These are phyloP conservation scores for Benitochromis conjunctus DNA, from an alignment of 2,113 vertebrate genomes.

Conservation along the genomic window DNA sequence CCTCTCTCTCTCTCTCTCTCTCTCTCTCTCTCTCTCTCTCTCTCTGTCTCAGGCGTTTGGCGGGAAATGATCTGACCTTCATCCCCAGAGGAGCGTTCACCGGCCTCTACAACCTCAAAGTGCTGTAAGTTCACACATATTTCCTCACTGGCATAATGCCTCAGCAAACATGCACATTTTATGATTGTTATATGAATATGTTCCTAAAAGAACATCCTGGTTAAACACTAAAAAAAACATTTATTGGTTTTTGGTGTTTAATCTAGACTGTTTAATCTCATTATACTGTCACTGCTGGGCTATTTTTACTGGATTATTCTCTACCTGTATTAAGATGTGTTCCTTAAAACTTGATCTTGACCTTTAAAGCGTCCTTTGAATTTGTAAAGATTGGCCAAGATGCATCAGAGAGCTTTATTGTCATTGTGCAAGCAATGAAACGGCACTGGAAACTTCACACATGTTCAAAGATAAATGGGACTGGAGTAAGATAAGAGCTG, in stretches of 20 bases:
- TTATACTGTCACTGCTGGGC: neutral
- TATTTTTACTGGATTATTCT: neutral
- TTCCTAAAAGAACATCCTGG: neutral
- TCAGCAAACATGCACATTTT: neutral
- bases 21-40: constrained; percentile 27
- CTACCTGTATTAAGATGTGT: neutral
- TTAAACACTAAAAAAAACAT: neutral
- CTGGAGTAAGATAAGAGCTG: neutral
- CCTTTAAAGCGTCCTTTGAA: neutral
- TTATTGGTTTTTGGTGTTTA: neutral
- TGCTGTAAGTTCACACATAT: constrained; percentile 84
- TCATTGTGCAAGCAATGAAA: neutral
- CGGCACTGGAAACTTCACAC: neutral
- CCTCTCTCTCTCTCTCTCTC: neutral
- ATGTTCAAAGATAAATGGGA: neutral
- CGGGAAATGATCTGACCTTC: constrained; percentile 87
- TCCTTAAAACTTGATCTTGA: neutral
- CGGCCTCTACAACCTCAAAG: constrained; percentile 90
- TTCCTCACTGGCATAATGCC: neutral
- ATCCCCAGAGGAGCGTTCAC: constrained; percentile 87
- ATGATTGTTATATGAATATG: neutral
- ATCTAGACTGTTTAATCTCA: neutral
- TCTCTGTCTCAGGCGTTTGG: constrained; percentile 82
- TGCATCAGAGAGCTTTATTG: neutral
- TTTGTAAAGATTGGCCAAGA: neutral